Evolutionary conservation across 2,113 vertebrate genomes (phyloP).

Genomic region (Bothrops jararaca): DNA sequence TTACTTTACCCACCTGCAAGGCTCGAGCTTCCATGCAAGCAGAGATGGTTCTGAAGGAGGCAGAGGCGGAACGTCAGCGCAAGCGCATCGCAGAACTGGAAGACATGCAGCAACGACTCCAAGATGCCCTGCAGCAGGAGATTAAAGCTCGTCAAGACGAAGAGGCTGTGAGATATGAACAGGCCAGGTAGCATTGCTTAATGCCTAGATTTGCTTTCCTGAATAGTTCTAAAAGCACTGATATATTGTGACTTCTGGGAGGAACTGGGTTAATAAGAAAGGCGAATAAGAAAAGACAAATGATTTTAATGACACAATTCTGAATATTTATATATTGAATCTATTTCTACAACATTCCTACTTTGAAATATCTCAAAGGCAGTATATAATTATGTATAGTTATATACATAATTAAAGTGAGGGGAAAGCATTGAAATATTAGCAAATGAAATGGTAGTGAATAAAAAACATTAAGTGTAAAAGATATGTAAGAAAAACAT

Average conservation of each 20-base stretch:
- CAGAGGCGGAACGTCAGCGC: constrained; percentile 84
- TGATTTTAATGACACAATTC: not conserved
- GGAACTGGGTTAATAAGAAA: not conserved
- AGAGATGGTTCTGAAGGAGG: constrained; percentile 90
- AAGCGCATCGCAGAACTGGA: constrained; percentile 90
- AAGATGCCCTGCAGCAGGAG: constrained; percentile 91
- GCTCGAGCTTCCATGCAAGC: constrained; percentile 91
- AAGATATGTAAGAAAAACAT: not conserved
- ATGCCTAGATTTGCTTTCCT: not conserved
- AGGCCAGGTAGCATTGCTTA: constrained; percentile 79
- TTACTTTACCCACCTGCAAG: constrained; percentile 50
- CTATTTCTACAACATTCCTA: not conserved
- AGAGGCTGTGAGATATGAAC: constrained; percentile 84
- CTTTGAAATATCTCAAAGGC: not conserved
- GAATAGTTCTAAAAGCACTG: not conserved
- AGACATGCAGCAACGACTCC: constrained; percentile 86
- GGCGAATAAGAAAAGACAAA: not conserved
- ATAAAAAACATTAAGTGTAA: not conserved
- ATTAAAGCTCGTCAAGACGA: constrained; percentile 87
- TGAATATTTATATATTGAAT: not conserved
- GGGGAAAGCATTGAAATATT: not conserved
- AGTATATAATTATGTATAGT: not conserved
- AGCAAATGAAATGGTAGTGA: too few species aligned
- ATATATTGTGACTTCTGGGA: not conserved
- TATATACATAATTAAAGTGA: not conserved